phyloP scores from a whole-genome alignment of 2,797 vertebrate genomes.

The Mormyrus hasselquistii region DNA sequence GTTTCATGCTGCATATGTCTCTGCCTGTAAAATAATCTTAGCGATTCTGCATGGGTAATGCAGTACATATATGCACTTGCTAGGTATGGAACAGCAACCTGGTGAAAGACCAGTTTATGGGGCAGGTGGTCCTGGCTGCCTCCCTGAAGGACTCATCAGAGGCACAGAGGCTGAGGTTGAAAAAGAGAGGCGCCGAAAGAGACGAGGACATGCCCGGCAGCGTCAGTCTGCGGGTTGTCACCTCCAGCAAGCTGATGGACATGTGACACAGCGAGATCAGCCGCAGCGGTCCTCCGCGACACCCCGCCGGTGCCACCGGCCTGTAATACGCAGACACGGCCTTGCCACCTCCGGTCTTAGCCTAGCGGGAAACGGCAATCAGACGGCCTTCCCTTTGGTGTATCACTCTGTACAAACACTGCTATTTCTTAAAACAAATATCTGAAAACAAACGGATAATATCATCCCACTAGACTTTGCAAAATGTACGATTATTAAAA shows the following conservation, averaged over 20 bases:
- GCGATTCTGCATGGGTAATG: background rate
- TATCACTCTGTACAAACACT: background rate
- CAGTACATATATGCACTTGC: background rate
- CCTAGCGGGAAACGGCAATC: background rate
- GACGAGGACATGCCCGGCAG: constrained; percentile 68
- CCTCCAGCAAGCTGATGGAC: constrained; percentile 69
- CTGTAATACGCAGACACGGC: background rate
- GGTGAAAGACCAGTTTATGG: constrained; percentile 75
- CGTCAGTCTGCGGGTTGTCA: constrained; percentile 69
- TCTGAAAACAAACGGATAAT: background rate
- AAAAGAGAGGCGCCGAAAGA: constrained; percentile 51
- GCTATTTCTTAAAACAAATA: background rate
- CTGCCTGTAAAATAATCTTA: background rate
- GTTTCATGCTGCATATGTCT: background rate
- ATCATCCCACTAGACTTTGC: background rate
- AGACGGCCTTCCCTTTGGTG: background rate
- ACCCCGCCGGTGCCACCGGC: background rate
- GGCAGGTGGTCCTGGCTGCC: constrained; percentile 73
- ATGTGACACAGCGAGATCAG: constrained; percentile 57
- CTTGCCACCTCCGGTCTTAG: background rate
- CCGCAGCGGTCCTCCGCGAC: background rate
- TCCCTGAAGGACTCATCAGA: constrained; percentile 52
- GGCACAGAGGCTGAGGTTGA: constrained; percentile 69
- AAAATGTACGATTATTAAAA: background rate
- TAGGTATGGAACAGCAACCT: constrained; percentile 84